Conservation (phyloP, 1,140 invertebrate species). For the Matsumurasca onukii region DNA sequence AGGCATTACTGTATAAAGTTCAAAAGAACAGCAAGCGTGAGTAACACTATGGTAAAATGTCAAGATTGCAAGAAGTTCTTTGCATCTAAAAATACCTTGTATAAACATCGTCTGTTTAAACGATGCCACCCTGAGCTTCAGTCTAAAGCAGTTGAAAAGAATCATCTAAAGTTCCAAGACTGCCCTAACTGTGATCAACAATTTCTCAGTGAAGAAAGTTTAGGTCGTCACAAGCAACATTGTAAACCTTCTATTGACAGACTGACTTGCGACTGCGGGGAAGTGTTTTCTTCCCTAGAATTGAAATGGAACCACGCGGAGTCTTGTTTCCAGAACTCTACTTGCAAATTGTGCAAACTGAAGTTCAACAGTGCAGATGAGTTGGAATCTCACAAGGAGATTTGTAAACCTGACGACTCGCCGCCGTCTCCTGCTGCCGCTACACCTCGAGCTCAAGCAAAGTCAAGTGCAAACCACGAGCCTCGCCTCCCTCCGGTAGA, state of each 20-base stretch:
- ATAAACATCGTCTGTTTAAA: slow-evolving; percentile 14
- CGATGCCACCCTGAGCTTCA: neutral
- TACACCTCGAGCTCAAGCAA: neutral
- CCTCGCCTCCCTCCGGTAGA: neutral
- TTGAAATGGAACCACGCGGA: neutral
- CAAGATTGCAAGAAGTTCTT: slow-evolving; percentile 20
- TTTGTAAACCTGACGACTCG: neutral
- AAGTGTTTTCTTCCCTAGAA: slow-evolving; percentile 16
- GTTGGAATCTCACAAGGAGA: neutral
- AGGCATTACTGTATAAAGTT: neutral
- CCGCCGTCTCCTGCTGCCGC: neutral
- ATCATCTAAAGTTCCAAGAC: neutral
- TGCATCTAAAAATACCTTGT: slow-evolving; percentile 13
- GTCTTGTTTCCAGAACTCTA: neutral
- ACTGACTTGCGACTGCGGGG: slow-evolving; percentile 14
- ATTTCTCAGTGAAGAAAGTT: slow-evolving; percentile 14
- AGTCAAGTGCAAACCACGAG: neutral
- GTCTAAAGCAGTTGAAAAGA: neutral
- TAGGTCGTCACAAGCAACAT: slow-evolving; percentile 8
- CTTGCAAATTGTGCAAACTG: slow-evolving; percentile 1
- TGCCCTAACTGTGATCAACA: slow-evolving; percentile 17
- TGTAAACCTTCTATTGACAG: slow-evolving; percentile 11
- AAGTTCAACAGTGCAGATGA: slow-evolving; percentile 17
- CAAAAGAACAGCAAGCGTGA: neutral
- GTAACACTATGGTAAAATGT: neutral